Percentiles rank a stretch among this genome's conserved stretches.
These are phyloP conservation scores for Cavia aperea DNA, from an alignment of 2,113 vertebrate genomes.

Conservation along the genomic window DNA sequence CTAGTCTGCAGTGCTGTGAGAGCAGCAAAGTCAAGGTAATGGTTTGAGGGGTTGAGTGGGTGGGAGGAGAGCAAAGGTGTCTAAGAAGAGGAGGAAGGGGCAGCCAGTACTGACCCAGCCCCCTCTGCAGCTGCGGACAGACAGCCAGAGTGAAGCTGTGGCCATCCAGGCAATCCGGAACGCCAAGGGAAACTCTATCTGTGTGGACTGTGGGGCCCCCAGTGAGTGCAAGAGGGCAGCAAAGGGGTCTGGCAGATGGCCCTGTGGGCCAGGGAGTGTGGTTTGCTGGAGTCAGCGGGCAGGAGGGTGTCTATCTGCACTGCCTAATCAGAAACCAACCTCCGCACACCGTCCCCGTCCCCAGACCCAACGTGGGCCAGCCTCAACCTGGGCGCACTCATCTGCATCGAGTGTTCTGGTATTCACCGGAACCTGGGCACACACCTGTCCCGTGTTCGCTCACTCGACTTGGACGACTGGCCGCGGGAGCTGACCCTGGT, in stretches of 20 bases:
- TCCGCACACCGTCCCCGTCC: background rate
- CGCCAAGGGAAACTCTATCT: constrained; percentile 90
- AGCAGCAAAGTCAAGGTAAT: constrained; percentile 94
- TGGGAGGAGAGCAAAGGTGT: background rate
- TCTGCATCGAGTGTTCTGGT: constrained; percentile 97
- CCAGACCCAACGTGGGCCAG: constrained; percentile 96
- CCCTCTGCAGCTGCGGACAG: constrained; percentile 82
- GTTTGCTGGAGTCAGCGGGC: background rate
- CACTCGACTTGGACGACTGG: constrained; percentile 95
- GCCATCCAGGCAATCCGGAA: constrained; percentile 94
- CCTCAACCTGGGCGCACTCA: constrained; percentile 92
- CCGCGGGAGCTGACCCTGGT: constrained; percentile 93
- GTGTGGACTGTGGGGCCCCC: constrained; percentile 91
- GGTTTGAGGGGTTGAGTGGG: too few species aligned
- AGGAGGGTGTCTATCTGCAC: fast-evolving
- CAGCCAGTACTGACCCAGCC: background rate
- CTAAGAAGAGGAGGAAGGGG: background rate
- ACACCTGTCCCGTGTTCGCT: constrained; percentile 94
- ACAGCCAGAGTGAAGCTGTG: constrained; percentile 95
- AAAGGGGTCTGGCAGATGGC: background rate
- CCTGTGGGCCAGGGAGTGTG: background rate
- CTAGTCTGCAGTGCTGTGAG: constrained; percentile 94
- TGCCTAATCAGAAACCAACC: fast-evolving
- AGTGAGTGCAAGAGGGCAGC: constrained; percentile 80
- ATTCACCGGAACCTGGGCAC: constrained; percentile 96